Percentiles rank a stretch among this genome's conserved stretches.
Conservation (phyloP, 2,888 invertebrate species). For the Hedya salicella region DNA sequence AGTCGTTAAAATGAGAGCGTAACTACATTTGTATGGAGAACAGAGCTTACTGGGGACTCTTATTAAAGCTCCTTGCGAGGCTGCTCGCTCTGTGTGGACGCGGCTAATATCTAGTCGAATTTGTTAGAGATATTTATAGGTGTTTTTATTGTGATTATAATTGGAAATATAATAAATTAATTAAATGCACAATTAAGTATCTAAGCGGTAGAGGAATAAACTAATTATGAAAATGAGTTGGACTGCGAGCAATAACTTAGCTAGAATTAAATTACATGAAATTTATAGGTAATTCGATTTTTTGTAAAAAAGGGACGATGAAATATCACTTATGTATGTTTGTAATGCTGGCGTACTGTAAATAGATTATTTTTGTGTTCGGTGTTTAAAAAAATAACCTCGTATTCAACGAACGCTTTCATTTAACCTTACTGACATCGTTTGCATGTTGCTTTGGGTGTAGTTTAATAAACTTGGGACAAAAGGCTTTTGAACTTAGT, state of each 20-base stretch:
- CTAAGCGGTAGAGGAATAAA: constrained; percentile 6
- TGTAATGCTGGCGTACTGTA: constrained; percentile 21
- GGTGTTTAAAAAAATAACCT: constrained; percentile 35
- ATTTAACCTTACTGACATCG: constrained; percentile 32
- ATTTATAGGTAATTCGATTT: background rate
- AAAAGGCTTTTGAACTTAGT: background rate
- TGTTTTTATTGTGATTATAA: constrained; percentile 16
- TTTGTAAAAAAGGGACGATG: background rate
- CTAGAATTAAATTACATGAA: constrained; percentile 3
- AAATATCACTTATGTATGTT: constrained; percentile 16
- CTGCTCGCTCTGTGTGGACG: too few species aligned
- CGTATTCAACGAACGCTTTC: constrained; percentile 26
- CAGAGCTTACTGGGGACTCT: too few species aligned
- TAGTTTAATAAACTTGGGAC: background rate
- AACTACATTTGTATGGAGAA: too few species aligned
- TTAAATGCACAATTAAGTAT: constrained; percentile 30
- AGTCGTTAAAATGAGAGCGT: too few species aligned
- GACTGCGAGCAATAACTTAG: constrained; percentile 39
- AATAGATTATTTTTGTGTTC: constrained; percentile 31
- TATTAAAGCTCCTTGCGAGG: too few species aligned
- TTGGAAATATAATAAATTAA: constrained; percentile 7
- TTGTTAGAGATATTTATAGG: constrained; percentile 4
- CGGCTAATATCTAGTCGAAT: constrained; percentile 35
- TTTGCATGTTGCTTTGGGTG: constrained; percentile 27
- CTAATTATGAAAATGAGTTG: constrained; percentile 8